A percentile compares a stretch with the other conserved stretches of the same genome.
phyloP scores from a whole-genome alignment of 2,888 invertebrate species.

The Halocaridina rubra region DNA sequence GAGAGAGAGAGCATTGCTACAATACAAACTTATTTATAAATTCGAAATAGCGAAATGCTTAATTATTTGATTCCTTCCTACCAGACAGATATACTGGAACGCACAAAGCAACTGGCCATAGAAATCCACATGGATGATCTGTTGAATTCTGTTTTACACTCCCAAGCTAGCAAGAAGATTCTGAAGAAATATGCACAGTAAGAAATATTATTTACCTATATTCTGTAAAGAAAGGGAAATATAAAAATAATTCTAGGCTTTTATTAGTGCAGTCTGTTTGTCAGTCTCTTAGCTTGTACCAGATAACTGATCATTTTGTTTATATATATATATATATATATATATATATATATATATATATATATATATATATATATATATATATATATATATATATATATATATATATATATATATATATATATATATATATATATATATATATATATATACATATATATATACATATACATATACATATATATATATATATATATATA shows the following conservation, averaged over 20 bases:
- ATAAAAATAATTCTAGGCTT: too few species aligned
- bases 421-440: not conserved
- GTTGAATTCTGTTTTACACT: not conserved
- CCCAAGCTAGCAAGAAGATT: too few species aligned
- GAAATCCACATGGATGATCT: constrained; percentile 16
- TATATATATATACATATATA: not conserved
- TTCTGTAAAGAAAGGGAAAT: too few species aligned
- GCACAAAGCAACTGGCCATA: constrained; percentile 21
- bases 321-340: not conserved
- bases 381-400: constrained; percentile 12
- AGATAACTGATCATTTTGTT: too few species aligned
- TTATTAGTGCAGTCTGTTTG: too few species aligned
- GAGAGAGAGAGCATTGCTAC: too few species aligned
- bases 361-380: constrained; percentile 20
- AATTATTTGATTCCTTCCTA: too few species aligned
- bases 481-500: not conserved
- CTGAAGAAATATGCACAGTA: too few species aligned
- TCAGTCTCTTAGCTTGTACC: too few species aligned
- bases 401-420: constrained; percentile 15
- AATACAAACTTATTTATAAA: too few species aligned
- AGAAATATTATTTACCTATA: too few species aligned
- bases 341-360: constrained; percentile 14
- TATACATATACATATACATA: constrained; percentile 7
- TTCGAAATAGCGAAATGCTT: too few species aligned
- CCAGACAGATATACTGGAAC: constrained; percentile 22